Percentiles rank a stretch among this genome's conserved stretches.
Evolutionary conservation across 2,888 invertebrate species (phyloP).

Genomic region (Bembecia ichneumoniformis): DNA sequence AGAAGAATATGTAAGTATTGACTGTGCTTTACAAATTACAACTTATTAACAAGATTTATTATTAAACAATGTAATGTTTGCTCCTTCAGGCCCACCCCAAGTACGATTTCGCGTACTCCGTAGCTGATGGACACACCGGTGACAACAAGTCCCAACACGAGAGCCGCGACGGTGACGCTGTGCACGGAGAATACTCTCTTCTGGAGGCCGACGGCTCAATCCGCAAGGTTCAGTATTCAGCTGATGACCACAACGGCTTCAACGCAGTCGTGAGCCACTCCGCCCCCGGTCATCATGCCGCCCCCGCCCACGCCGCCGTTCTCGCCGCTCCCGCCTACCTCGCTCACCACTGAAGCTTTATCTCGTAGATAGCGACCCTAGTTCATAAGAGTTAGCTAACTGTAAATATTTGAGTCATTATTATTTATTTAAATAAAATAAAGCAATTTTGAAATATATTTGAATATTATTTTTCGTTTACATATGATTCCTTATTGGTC

Average conservation of each 20-base stretch:
- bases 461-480: not conserved
- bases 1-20: conserved; percentile 35
- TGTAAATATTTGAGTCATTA: conserved; percentile 13
- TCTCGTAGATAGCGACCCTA: conserved; percentile 3
- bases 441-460: conserved; percentile 9
- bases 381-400: conserved; percentile 7
- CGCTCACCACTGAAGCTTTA: not conserved
- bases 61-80: not conserved
- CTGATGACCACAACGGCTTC: conserved; percentile 63
- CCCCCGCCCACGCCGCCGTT: conserved; percentile 19
- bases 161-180: conserved; percentile 12
- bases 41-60: not conserved
- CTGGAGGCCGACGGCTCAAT: conserved; percentile 68
- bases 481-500: too few species aligned
- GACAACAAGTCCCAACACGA: conserved; percentile 47
- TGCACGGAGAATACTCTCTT: conserved; percentile 59
- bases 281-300: conserved; percentile 34
- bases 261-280: conserved; percentile 53
- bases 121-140: conserved; percentile 69
- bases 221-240: conserved; percentile 67
- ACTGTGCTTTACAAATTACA: not conserved
- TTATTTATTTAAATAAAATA: conserved; percentile 14
- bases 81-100: conserved; percentile 32
- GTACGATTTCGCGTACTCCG: conserved; percentile 72
- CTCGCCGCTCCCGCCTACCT: conserved; percentile 22